Evolutionary conservation across 2,113 vertebrate species (phyloP).

Genomic region (Acrocephalus kingi): DNA sequence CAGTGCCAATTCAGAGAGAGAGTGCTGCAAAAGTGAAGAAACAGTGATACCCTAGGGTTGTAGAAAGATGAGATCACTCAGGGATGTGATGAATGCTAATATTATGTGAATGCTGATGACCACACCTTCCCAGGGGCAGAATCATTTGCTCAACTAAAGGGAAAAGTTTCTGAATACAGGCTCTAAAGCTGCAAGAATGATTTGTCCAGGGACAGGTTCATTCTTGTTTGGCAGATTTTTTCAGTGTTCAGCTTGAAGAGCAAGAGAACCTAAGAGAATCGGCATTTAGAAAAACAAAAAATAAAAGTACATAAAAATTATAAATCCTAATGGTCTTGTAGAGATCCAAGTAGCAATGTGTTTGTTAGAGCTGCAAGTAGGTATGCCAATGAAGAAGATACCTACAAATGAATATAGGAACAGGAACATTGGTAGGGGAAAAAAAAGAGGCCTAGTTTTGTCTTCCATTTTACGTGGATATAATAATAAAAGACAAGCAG

Average conservation of each 20-base stretch:
- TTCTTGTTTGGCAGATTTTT: not conserved
- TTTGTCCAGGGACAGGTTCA: conserved; percentile 4
- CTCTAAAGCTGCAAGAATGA: conserved; percentile 4
- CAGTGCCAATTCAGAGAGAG: not conserved
- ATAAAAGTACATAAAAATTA: not conserved
- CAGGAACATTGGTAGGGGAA: not conserved
- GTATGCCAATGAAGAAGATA: not conserved
- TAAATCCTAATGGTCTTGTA: not conserved
- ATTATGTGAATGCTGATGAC: conserved; percentile 21
- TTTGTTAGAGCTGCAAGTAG: not conserved
- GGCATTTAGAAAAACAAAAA: not conserved
- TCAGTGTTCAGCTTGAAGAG: not conserved
- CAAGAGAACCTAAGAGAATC: not conserved
- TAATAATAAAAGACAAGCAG: not conserved
- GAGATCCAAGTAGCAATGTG: not conserved
- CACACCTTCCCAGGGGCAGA: conserved; percentile 46
- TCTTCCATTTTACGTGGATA: not conserved
- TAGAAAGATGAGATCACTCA: conserved; percentile 20
- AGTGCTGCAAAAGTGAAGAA: not conserved
- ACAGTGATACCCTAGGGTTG: conserved; percentile 7
- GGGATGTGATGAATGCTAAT: conserved; percentile 13
- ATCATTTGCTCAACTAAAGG: not conserved
- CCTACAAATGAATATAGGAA: not conserved
- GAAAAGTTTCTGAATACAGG: not conserved
- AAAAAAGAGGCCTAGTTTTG: not conserved